Evolutionary conservation across 1,140 invertebrate genomes (phyloP), one percentile per base, ranked within the genome.

Genomic region (Zaprionus ornatus): DNA sequence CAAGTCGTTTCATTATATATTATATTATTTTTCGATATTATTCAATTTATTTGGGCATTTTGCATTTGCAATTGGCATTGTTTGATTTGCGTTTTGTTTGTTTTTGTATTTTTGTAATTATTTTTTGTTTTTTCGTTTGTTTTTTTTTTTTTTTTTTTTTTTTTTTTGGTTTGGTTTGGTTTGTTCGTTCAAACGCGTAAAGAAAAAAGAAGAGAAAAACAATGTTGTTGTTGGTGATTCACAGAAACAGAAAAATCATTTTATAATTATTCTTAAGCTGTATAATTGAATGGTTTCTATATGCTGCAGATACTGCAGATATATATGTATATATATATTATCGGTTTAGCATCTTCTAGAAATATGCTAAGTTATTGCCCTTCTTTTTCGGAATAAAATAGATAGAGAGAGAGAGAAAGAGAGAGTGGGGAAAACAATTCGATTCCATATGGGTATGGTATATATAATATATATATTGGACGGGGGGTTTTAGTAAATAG

Each of bases 191-290:
- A 82, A 85, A 87, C 91, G 88, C 91, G 84, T 83, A 91, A 90
- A 87, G 85, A 91, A 90, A 91, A 90, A 92, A 92, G 77, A 92
- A 92, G 91, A 92, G 82, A 91, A 92, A 91, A 92, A 91, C 90
- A 90, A 90, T 91, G 83, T 90, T 91, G 87, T 91, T 91, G 90
- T 91, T 91, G 91, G 80, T 90, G 82, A 92, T 91, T 90, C 87
- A 90, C 86, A 90, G 86, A 90, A 90, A 90, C 86, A 90, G 84
- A 87, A 90, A 90, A 90, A 85, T 90, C 78, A 90, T 90, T 85
- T 77, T 88, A 90, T 91, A 90, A 90, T 90, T 82, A 90, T 90
- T 86, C 82, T 90, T 88, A 88, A 90, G 77, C 85, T 88, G 84
- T 88, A 90, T 85, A 90, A 78, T 88, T 90, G 56, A 75, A 72